phyloP scores from a whole-genome alignment of 2,797 vertebrate genomes.

The Megalops cyprinoides region DNA sequence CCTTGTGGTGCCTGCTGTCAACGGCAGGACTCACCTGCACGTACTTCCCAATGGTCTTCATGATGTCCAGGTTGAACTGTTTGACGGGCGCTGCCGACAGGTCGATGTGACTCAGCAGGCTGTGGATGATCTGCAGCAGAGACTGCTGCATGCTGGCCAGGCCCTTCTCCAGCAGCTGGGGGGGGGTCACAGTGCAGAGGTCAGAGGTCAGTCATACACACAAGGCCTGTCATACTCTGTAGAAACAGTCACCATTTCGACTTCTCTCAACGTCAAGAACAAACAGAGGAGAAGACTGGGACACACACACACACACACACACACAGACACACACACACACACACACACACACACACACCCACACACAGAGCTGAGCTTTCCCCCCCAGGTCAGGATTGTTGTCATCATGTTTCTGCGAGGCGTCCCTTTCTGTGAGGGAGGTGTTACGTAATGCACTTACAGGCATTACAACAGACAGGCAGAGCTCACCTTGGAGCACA shows the following conservation, averaged over 20 bases:
- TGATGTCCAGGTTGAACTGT: constrained; percentile 98
- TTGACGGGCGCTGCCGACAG: constrained; percentile 92
- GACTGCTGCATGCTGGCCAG: constrained; percentile 96
- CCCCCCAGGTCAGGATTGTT: neutral
- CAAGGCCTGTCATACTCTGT: too few relatives aligned
- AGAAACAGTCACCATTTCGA: neutral
- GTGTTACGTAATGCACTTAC: neutral
- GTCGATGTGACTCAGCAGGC: constrained; percentile 94
- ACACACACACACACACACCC: neutral
- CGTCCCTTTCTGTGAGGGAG: too few relatives aligned
- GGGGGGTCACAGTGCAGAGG: constrained; percentile 12
- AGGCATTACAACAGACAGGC: neutral
- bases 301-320: neutral
- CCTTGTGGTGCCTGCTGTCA: neutral
- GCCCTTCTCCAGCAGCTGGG: constrained; percentile 93
- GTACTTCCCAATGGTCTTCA: constrained; percentile 98
- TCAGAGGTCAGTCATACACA: neutral
- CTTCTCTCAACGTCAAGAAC: neutral
- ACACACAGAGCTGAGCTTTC: too few relatives aligned
- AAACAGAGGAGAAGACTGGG: neutral
- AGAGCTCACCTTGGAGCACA: neutral
- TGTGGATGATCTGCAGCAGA: constrained; percentile 94
- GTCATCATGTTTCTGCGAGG: neutral
- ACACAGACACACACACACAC: too few relatives aligned
- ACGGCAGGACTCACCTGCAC: constrained; percentile 83